Conservation (phyloP, 2,797 vertebrate species). For the Loriculus beryllinus region DNA sequence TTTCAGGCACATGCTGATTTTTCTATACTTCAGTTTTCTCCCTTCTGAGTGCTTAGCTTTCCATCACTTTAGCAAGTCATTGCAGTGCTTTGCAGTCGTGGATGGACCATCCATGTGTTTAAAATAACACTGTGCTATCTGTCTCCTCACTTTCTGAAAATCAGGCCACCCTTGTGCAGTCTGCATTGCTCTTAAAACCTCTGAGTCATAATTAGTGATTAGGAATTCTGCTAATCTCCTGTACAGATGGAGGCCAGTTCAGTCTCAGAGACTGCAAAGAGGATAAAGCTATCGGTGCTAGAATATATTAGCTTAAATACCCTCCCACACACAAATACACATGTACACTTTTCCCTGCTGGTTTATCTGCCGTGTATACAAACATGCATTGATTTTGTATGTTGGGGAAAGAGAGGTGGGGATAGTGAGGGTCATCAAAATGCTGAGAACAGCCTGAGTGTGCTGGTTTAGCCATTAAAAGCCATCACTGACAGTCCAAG, state of each 20-base stretch:
- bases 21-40: background rate
- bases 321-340: conserved; percentile 6
- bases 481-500: background rate
- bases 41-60: background rate
- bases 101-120: background rate
- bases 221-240: conserved; percentile 59
- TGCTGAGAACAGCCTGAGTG: background rate
- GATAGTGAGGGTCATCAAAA: background rate
- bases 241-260: conserved; percentile 62
- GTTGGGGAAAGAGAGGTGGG: background rate
- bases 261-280: conserved; percentile 54
- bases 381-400: background rate
- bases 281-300: conserved; percentile 56
- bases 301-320: conserved; percentile 64
- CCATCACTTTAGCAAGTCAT: background rate
- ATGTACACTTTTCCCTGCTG: background rate
- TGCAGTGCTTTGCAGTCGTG: background rate
- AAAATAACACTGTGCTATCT: conserved; percentile 8
- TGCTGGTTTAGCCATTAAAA: background rate
- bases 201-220: conserved; percentile 67
- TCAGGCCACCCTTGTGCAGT: conserved; percentile 31
- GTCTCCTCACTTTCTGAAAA: conserved; percentile 39
- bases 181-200: conserved; percentile 42
- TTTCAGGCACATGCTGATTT: background rate
- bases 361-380: background rate